Base-by-base conservation (phyloP, 2,113 vertebrate genomes). In the cat (Felis catus) region DNA sequence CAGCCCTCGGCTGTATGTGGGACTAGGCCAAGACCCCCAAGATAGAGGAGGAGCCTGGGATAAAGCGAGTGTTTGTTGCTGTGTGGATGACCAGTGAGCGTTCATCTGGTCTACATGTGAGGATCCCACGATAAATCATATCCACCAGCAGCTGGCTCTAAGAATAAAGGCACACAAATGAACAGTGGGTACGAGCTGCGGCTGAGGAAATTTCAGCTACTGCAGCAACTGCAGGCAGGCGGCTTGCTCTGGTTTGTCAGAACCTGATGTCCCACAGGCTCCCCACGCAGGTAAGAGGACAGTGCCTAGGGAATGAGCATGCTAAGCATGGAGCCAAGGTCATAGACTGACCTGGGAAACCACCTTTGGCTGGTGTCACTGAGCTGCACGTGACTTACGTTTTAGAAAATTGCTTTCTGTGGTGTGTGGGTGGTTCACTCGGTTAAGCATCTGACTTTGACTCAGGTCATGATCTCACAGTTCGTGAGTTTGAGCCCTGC, bases 321-420 rank as follows among this genome's bases (percentile, higher is more conserved):
- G 6, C 10, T 0, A 9, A 5, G 48, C 7, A 0, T 2, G 16
- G 41, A 14, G 2, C 21, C 0, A 4, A 93, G 41, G 29, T 7
- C 4, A 1, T 83, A 81, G 79, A 31, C 36, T 19, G 36, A 66
- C n/a, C 27, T 10, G 3, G 68, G 13, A 36, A 14, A 15, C 66
- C 31, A 15, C 13, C 63, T 51, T 41, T 12, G 58, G 14, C 51
- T 71, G 19, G 7, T 80, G 83, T 84, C n/a, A 11, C 7, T 0
- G 3, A 58, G 83, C 27, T 58, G 19, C 16, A 8, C 4, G 1
- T n/a, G 7, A 41, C 29, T 84, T 39, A 53, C 5, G 1, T 53
- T 45, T 16, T n/a, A 87, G 61, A 23, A 66, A 58, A 83, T 74
- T 68, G 29, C 36, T 82, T 73, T 51, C 29, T 13, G 19, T 8